Conservation (phyloP, 2,113 vertebrate species). For the Megalops atlanticus region DNA sequence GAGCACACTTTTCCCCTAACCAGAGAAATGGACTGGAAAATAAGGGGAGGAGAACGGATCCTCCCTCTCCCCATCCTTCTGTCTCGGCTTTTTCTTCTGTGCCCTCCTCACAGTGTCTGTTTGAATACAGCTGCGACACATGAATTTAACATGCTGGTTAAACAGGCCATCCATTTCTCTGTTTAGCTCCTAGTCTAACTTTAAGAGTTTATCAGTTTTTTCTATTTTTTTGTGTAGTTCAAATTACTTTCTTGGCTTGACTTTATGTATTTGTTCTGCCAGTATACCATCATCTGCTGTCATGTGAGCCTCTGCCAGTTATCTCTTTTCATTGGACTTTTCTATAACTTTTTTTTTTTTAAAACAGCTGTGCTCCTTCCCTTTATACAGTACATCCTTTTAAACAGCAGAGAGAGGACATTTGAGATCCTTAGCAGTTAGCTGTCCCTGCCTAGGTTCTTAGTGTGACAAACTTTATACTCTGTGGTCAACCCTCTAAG, state of each 20-base stretch:
- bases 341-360: neutral
- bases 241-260: neutral
- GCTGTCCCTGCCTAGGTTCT: no score
- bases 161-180: constrained; percentile 67
- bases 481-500: no score
- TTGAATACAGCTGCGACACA: constrained; percentile 75
- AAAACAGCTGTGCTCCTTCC: neutral
- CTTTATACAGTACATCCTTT: neutral
- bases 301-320: neutral
- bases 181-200: neutral
- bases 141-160: constrained; percentile 74
- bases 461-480: no score
- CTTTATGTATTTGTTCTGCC: neutral
- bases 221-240: neutral
- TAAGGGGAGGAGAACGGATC: constrained; percentile 66
- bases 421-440: no score
- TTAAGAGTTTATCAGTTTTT: neutral
- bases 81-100: neutral
- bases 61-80: constrained; percentile 32
- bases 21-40: constrained; percentile 76
- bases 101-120: constrained; percentile 36
- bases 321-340: neutral
- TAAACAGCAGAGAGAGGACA: no score
- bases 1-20: constrained; percentile 65
- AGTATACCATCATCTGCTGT: neutral